A percentile compares a stretch with the other conserved stretches of the same genome.
Conservation (phyloP, 2,888 invertebrate species). For the Biston stratarius region DNA sequence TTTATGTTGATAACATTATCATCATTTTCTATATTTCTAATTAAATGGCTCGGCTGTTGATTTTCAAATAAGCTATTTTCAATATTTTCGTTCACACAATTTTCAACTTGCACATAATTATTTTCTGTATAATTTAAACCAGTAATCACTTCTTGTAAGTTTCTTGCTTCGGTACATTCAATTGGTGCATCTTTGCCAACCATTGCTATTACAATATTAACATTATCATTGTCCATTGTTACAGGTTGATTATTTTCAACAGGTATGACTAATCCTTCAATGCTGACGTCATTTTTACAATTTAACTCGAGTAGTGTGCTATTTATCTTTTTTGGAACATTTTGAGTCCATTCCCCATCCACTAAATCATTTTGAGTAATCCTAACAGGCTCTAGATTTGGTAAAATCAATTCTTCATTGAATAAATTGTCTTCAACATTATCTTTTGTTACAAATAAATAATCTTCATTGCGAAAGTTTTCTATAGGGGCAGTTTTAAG, state of each 20-base stretch:
- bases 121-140: background rate
- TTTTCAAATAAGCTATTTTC: conserved; percentile 12
- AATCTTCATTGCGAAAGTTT: conserved; percentile 36
- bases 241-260: background rate
- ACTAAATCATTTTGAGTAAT: conserved; percentile 31
- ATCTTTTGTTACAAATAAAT: conserved; percentile 34
- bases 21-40: background rate
- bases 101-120: conserved; percentile 6
- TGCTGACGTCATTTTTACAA: conserved; percentile 9
- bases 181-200: conserved; percentile 1
- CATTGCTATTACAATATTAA: background rate
- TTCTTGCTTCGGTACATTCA: conserved; percentile 1
- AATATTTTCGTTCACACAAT: conserved; percentile 13
- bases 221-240: background rate
- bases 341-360: conserved; percentile 27
- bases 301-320: conserved; percentile 14
- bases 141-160: conserved; percentile 4
- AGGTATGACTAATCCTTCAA: conserved; percentile 1
- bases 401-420: conserved; percentile 20
- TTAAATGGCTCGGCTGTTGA: background rate
- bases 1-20: conserved; percentile 9
- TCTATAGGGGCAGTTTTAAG: conserved; percentile 28
- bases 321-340: conserved; percentile 1
- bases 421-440: conserved; percentile 29
- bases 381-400: conserved; percentile 20